Evolutionary conservation across 2,113 vertebrate species (phyloP).

Genomic region (Isurus oxyrinchus): DNA sequence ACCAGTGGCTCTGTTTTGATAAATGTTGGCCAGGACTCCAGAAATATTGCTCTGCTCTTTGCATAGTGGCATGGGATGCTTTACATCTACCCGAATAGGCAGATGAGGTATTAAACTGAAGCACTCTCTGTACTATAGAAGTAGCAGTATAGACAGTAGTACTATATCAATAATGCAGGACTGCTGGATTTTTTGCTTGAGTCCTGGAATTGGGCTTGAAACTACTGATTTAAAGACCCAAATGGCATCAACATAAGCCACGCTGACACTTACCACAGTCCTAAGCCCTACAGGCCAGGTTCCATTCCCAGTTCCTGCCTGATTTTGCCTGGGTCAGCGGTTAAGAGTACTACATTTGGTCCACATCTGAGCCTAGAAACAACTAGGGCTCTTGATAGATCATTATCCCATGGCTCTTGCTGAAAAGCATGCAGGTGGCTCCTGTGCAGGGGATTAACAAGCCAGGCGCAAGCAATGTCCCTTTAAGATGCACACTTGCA

Average conservation of each 20-base stretch:
- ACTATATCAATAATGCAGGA: not conserved
- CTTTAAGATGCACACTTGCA: no score
- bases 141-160: not conserved
- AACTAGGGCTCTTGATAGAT: not conserved
- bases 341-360: not conserved
- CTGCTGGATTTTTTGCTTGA: not conserved
- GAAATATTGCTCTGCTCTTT: not conserved
- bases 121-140: not conserved
- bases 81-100: not conserved
- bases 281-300: not conserved
- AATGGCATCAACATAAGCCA: not conserved
- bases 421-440: not conserved
- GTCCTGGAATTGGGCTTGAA: not conserved
- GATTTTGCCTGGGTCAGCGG: not conserved
- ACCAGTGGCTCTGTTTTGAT: not conserved
- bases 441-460: not conserved
- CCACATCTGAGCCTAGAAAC: not conserved
- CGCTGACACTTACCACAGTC: not conserved
- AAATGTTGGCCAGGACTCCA: not conserved
- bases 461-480: no score
- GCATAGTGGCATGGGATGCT: not conserved
- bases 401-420: not conserved
- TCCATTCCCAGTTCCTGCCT: not conserved
- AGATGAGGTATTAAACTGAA: not conserved
- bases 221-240: not conserved